These are phyloP conservation scores for Artemia franciscana DNA, from an alignment of 1,140 invertebrate genomes.

Conservation along the genomic window DNA sequence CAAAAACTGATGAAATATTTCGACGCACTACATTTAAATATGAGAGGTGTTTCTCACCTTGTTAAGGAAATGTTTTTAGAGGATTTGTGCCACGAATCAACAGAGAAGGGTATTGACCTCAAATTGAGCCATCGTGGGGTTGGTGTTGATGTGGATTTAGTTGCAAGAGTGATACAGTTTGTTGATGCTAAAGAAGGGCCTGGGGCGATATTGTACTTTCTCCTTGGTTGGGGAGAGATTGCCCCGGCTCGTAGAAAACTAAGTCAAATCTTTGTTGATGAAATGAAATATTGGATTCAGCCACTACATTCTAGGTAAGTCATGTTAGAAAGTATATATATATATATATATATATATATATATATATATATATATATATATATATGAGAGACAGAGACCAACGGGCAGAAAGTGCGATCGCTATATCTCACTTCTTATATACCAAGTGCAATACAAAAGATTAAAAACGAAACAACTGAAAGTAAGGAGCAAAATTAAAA, in stretches of 20 bases:
- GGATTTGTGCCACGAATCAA: background rate
- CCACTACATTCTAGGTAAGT: conserved; percentile 20
- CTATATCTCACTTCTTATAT: too few species aligned
- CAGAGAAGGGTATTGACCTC: too few species aligned
- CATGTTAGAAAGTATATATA: too few species aligned
- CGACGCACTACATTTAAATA: conserved; percentile 20
- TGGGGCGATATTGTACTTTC: conserved; percentile 35
- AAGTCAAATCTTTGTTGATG: conserved; percentile 2
- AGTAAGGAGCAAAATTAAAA: too few species aligned
- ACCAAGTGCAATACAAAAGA: too few species aligned
- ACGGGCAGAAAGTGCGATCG: too few species aligned
- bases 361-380: too few species aligned
- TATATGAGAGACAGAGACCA: too few species aligned
- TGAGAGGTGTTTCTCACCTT: conserved; percentile 29
- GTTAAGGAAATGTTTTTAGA: conserved; percentile 30
- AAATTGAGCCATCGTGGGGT: too few species aligned
- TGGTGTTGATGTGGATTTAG: conserved; percentile 7
- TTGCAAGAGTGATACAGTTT: conserved; percentile 10
- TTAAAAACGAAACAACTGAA: too few species aligned
- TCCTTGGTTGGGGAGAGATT: conserved; percentile 36
- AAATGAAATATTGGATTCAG: conserved; percentile 15
- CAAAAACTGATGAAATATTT: conserved; percentile 51
- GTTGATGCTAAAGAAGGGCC: conserved; percentile 20
- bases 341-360: too few species aligned
- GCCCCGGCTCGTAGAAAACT: conserved; percentile 17